Conservation (phyloP, 37 sponge, comb jelly and placozoan species). For the Chondrosia reniformis region DNA sequence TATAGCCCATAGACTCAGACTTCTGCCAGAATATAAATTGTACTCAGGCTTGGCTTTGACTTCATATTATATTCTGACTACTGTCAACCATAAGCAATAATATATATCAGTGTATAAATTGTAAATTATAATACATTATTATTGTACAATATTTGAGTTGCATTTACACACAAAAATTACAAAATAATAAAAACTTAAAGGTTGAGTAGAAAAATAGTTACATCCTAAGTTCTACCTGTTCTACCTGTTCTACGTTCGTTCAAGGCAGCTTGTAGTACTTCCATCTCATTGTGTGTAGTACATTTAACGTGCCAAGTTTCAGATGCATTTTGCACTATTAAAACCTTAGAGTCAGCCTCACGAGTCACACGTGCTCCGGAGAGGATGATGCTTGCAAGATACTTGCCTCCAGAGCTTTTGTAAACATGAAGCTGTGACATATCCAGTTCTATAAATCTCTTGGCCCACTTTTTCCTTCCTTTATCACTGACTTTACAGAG, state of each 20-base stretch:
- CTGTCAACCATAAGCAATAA: too few species aligned
- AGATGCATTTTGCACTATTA: not conserved
- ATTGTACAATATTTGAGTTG: not conserved
- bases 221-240: too few species aligned
- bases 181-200: too few species aligned
- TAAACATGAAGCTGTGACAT: slow-evolving; percentile 61
- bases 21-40: too few species aligned
- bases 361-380: not conserved
- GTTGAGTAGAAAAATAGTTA: too few species aligned
- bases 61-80: too few species aligned
- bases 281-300: not conserved
- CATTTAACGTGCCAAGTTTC: not conserved
- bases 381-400: slow-evolving; percentile 1
- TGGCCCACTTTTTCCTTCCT: slow-evolving; percentile 61
- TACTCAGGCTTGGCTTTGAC: too few species aligned
- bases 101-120: too few species aligned
- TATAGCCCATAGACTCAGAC: too few species aligned
- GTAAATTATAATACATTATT: too few species aligned
- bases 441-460: slow-evolving; percentile 73
- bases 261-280: not conserved
- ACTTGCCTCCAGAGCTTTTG: slow-evolving; percentile 53
- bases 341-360: too few species aligned
- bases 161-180: not conserved
- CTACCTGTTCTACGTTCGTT: not conserved
- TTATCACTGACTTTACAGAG: slow-evolving; percentile 41